Conservation (phyloP, 2,888 invertebrate genomes). For the Syrphus vitripennis region DNA sequence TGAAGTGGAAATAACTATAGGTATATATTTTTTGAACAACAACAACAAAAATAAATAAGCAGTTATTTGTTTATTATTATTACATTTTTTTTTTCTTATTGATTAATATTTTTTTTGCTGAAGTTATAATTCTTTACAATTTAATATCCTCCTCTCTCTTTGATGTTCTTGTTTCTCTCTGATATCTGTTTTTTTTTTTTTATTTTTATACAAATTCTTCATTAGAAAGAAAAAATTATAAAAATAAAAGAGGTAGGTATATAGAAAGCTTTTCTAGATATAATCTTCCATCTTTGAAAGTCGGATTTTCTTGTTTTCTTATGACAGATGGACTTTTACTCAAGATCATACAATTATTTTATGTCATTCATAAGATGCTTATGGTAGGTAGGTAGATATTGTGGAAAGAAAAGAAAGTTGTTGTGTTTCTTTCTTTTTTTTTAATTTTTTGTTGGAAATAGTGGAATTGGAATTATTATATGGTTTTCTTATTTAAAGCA, state of each 20-base stretch:
- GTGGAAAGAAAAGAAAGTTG: conserved; percentile 44
- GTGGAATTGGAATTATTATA: conserved; percentile 46
- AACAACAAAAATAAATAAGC: conserved; percentile 1
- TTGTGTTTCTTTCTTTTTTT: background rate
- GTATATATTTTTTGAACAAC: background rate
- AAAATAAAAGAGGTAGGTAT: too few species aligned
- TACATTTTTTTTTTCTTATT: background rate
- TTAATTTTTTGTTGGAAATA: conserved; percentile 16
- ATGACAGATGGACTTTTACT: conserved; percentile 49
- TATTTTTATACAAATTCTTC: too few species aligned
- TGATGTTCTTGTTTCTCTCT: background rate
- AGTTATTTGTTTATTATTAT: conserved; percentile 52
- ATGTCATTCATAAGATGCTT: background rate
- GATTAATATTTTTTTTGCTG: conserved; percentile 38
- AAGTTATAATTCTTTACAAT: background rate
- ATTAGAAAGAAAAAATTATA: too few species aligned
- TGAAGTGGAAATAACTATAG: conserved; percentile 42
- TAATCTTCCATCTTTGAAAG: conserved; percentile 9
- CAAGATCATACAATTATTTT: conserved; percentile 1
- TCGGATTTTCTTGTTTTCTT: background rate
- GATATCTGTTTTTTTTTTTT: background rate
- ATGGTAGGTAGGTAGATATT: background rate
- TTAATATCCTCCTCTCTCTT: background rate
- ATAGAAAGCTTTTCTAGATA: too few species aligned
- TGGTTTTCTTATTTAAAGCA: conserved; percentile 68